Base-by-base conservation (phyloP, 2,888 invertebrate species). In the Euplagia quadripunctaria region DNA sequence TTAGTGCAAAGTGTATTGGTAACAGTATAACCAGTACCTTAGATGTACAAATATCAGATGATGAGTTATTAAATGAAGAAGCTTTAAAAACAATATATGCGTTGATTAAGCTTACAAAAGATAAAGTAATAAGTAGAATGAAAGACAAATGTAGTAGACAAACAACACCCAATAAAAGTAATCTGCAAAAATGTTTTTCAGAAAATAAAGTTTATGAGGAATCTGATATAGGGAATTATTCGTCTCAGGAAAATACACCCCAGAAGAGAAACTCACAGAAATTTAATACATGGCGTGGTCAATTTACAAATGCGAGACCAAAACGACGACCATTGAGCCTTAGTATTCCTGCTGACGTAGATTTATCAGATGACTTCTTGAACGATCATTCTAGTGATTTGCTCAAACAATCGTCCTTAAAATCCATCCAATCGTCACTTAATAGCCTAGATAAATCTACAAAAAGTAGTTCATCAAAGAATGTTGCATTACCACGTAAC, bases 401-500 rank as follows among this genome's bases (percentile, higher is more conserved):
- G 65, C 78, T 93, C 67, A 93, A 92, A 74, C 90, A 90, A 79
- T 87, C 94, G 9, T 94, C 94, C 9, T 79, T 95, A 16, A 94
- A 94, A 79, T 94, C 94, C 0, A 91, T 96, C 68, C 94, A 96
- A 78, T 92, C 94, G 0, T 94, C 95, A 4, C 76, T 94, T 11
- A 93, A 90, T 76, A 94, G 92, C 78, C 88, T 93, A 72, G 94
- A 96, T 79, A 90, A 92, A 78, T 92, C 93, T 58, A 86, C 85
- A 6, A 92, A 92, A 69, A 93, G 93, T 78, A 87, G 86, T 65
- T 93, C 93, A 8, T 88, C 88, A 0, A 94, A 94, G 78, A 93
- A 87, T 74, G 95, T 97, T 52, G 96, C 97, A 7, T 88, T 97
- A 77, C 97, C 97, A 11, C 93, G 97, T 76, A 96, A 96, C 85